Evolutionary conservation across 2,113 vertebrate species (phyloP), one percentile per base, ranked within the genome.

Genomic region (Loxodonta africana): DNA sequence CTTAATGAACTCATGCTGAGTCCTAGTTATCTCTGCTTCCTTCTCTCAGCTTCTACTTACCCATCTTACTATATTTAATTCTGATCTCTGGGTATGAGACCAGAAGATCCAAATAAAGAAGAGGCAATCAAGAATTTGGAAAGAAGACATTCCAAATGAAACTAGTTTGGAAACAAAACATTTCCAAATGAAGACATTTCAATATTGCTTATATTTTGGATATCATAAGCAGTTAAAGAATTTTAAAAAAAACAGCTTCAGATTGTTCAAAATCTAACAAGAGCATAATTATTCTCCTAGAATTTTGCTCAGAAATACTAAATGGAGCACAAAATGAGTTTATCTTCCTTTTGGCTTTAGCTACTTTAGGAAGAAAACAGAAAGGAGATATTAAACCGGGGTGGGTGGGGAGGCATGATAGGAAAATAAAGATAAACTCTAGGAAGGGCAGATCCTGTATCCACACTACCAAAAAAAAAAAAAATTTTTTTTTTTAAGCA

Each of bases 211-310:
- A 95, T 33, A 73, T 67, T 92, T 60, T 93, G 78, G 67, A 94
- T 83, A 82, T 95, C 71, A 92, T 69, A 91, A 89, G 83, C 37
- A 92, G 33, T 93, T 96, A 74, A 91, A 60, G 10, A 92, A 94
- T 33, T 90, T 87, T 63, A 83, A 85, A 90, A 90, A 18, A 83
- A 57, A 82, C 74, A 6, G 60, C 41, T 88, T 95, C 48, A 87
- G 63, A 86, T 65, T 95, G 14, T 51, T 26, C 9, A 46, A 95
- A 85, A 73, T 63, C 60, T 91, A 44, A 8, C 6, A 97, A 92
- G 1, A 88, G 12, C 28, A 63, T 62, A 88, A 84, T 94, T 81
- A 88, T 73, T 92, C 57, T 85, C 33, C 77, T 88, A 82, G 33
- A 94, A 82, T 74, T 96, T 51, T 94, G 60, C 23, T 94, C 74